phyloP scores from a whole-genome alignment of 2,888 invertebrate genomes.

The Sarcophaga caerulescens region DNA sequence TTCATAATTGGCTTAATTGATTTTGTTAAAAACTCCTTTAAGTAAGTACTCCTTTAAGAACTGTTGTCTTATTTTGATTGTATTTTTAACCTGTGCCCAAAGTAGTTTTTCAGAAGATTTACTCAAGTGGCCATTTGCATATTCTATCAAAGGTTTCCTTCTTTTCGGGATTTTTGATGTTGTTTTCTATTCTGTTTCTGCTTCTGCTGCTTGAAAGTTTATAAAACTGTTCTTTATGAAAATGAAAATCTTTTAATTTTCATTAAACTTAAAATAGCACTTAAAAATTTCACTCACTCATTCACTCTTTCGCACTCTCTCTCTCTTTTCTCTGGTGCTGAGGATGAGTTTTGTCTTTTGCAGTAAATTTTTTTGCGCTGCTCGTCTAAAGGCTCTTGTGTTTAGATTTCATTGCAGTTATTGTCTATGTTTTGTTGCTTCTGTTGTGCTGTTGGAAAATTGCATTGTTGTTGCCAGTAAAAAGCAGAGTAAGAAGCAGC shows the following conservation, averaged over 20 bases:
- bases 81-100: conserved; percentile 45
- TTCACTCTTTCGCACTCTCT: neutral
- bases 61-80: conserved; percentile 38
- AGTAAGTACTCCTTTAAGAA: conserved; percentile 30
- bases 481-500: neutral
- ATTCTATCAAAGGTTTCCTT: neutral
- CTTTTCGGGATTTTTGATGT: neutral
- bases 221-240: neutral
- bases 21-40: conserved; percentile 58
- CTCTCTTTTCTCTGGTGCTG: conserved; percentile 18
- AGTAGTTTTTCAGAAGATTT: conserved; percentile 41
- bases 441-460: neutral
- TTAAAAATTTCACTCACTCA: conserved; percentile 22
- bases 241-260: conserved; percentile 63
- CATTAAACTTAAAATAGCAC: conserved; percentile 65
- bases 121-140: conserved; percentile 30
- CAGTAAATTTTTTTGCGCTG: conserved; percentile 35
- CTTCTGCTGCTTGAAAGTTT: neutral
- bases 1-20: conserved; percentile 65
- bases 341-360: conserved; percentile 34
- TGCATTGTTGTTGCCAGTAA: conserved; percentile 9
- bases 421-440: neutral
- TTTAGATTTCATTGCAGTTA: neutral
- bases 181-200: neutral
- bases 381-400: neutral